Evolutionary conservation across 2,113 vertebrate genomes (phyloP), one percentile per base, ranked within the genome.

Genomic region (Oncorhynchus keta): DNA sequence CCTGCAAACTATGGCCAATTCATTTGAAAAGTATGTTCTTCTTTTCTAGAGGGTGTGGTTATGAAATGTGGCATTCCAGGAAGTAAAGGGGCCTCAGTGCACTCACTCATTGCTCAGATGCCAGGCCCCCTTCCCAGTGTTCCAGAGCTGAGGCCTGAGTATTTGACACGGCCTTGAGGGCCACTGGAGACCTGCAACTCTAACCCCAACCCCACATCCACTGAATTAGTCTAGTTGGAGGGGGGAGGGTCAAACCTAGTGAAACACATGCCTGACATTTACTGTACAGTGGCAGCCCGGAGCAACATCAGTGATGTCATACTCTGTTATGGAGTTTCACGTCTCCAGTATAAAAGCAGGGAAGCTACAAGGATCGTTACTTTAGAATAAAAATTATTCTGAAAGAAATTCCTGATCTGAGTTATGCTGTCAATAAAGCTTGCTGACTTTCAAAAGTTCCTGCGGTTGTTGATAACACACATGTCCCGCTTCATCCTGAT

Each of bases 261-360:
- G 0, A 48, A 86, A 76, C 76, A 83, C 80, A 55, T 51, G 74
- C 81, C 75, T 82, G 81, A 83, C 87, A 79, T 90, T 89, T 87
- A 88, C 77, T 81, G 80, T 77, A 49, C 69, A 3, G 49, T 24
- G 67, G 81, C 83, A 75, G 66, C 70, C 76, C 57, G 72, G 82
- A 51, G 49, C 11, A 51, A 14, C 49, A 14, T 51, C 80, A 30
- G 76, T 79, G 76, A 79, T 68, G 75, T 77, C 82, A 77, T 16
- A 22, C 59, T 76, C 73, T 72, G 75, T n/a, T 74, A 78, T 80
- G 78, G 67, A 70, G 85, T 79, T 79, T 74, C 51, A 55, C 12
- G 14, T 55, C 16, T 55, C 51, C 16, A 18, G 51, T 55, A 55
- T 18, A 55, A 55, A 55, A 55, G 68, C 3, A 18, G 82, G 85